Conservation (phyloP, 2,888 invertebrate species). For the Cheilosia variabilis region DNA sequence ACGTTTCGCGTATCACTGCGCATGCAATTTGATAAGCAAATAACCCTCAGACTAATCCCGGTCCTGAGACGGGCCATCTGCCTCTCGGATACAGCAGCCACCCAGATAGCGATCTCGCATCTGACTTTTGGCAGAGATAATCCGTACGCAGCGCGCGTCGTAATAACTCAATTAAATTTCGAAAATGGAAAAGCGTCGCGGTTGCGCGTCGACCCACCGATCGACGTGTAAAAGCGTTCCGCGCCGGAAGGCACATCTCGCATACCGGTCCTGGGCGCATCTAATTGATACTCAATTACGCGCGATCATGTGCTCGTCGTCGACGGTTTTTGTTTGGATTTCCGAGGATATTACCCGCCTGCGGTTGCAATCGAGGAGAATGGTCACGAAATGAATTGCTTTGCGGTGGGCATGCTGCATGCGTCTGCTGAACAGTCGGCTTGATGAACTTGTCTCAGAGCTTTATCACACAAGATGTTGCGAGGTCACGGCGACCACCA, state of each 20-base stretch:
- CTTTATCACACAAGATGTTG: conserved; percentile 30
- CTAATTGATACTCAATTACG: conserved; percentile 74
- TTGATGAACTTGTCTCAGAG: conserved; percentile 67
- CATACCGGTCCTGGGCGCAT: conserved; percentile 63
- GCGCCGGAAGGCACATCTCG: conserved; percentile 42
- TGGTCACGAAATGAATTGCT: conserved; percentile 67
- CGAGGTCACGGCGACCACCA: conserved; percentile 33
- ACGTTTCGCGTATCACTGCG: conserved; percentile 62
- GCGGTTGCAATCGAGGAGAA: conserved; percentile 40
- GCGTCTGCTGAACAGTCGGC: too few species aligned
- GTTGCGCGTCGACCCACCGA: conserved; percentile 15
- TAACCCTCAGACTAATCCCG: conserved; percentile 58
- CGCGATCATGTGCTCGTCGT: conserved; percentile 61
- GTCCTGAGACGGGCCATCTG: conserved; percentile 58
- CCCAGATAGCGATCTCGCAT: conserved; percentile 68
- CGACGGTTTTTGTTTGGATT: conserved; percentile 61
- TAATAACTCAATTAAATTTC: conserved; percentile 74
- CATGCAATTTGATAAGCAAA: conserved; percentile 71
- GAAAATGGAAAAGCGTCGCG: conserved; percentile 57
- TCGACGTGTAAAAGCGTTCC: conserved; percentile 46
- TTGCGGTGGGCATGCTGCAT: conserved; percentile 26
- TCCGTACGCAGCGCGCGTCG: conserved; percentile 47
- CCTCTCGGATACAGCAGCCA: conserved; percentile 58
- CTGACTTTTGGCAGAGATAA: conserved; percentile 50
- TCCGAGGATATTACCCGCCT: conserved; percentile 66